Conservation (phyloP, 2,888 invertebrate species). For the Chalcis sispes region DNA sequence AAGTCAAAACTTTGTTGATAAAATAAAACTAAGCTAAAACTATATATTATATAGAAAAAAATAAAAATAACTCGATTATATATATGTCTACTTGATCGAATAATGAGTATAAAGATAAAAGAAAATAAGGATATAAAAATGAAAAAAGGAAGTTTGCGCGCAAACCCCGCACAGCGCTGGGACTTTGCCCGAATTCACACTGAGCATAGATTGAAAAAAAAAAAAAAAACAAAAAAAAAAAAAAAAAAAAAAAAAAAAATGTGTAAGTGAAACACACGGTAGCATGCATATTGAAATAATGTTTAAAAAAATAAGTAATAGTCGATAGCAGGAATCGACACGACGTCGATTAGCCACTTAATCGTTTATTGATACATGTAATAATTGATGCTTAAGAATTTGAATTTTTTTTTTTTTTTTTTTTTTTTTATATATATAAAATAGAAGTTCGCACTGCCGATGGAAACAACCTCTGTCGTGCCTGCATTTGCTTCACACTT, state of each 20-base stretch:
- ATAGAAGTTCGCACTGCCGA: constrained; percentile 68
- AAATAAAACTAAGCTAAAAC: constrained; percentile 46
- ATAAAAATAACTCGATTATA: constrained; percentile 34
- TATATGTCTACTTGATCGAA: constrained; percentile 38
- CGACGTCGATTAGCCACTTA: constrained; percentile 66
- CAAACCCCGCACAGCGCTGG: constrained; percentile 67
- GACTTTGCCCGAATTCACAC: constrained; percentile 57
- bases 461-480: constrained; percentile 69
- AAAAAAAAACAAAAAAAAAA: constrained; percentile 45
- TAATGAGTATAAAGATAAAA: constrained; percentile 34
- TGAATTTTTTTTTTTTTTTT: constrained; percentile 61
- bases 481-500: constrained; percentile 70
- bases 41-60: constrained; percentile 45
- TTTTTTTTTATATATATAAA: too few relatives aligned
- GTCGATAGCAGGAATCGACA: constrained; percentile 63
- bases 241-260: constrained; percentile 45
- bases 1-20: constrained; percentile 49
- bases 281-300: constrained; percentile 63
- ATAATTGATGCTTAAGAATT: constrained; percentile 66
- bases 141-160: constrained; percentile 57
- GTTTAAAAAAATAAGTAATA: constrained; percentile 66
- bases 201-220: constrained; percentile 52
- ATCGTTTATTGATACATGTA: constrained; percentile 62
- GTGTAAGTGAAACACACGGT: constrained; percentile 60
- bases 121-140: constrained; percentile 50